These are phyloP conservation scores for Mus musculus DNA, from an alignment of 2,113 vertebrate species.

Conservation along the genomic window GRCm39 chr11:3427501-3428000, in stretches of 20 bases:
- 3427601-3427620: neutral
- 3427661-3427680: neutral
- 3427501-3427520: neutral
- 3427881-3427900: neutral
- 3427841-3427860: neutral
- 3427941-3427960: no score
- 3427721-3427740: neutral
- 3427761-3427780: neutral
- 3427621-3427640: neutral
- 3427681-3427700: neutral
- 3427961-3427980: neutral
- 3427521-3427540: neutral
- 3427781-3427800: neutral
- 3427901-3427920: neutral
- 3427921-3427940: neutral
- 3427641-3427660: neutral
- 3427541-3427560: no score
- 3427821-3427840: neutral
- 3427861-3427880: neutral
- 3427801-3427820: neutral
- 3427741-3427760: neutral
- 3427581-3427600: neutral
- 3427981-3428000: neutral
- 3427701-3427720: neutral
- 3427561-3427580: neutral